These are phyloP conservation scores for Torymus auratus DNA, from an alignment of 2,888 invertebrate genomes.

Conservation along the genomic window DNA sequence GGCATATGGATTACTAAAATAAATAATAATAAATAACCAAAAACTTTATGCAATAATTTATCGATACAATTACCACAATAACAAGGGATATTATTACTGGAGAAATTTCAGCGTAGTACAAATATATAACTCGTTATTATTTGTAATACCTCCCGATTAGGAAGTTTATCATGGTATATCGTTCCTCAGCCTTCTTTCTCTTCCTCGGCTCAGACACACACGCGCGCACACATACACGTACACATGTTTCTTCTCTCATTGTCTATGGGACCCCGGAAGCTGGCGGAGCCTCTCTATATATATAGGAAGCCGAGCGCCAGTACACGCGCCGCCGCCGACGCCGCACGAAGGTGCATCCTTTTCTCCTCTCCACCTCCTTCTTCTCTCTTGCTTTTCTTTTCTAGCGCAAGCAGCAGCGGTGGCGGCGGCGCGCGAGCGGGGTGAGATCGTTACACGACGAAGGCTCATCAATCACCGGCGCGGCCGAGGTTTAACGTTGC, in stretches of 20 bases:
- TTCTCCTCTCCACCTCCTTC: neutral
- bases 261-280: neutral
- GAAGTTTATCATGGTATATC: too few species aligned
- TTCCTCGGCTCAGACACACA: too few species aligned
- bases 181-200: too few species aligned
- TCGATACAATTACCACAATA: too few species aligned
- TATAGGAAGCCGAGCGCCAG: conserved; percentile 1
- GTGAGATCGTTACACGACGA: conserved; percentile 67
- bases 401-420: neutral
- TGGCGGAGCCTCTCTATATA: neutral
- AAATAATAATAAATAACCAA: too few species aligned
- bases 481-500: conserved; percentile 46
- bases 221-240: too few species aligned
- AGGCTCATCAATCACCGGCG: conserved; percentile 68
- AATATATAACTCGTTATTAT: neutral
- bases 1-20: too few species aligned
- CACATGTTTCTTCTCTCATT: too few species aligned
- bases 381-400: conserved; percentile 29
- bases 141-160: conserved; percentile 3
- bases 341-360: neutral
- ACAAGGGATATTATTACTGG: too few species aligned
- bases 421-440: conserved; percentile 57
- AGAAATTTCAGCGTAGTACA: too few species aligned
- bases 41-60: too few species aligned
- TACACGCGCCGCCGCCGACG: neutral